A percentile compares a stretch with the other conserved stretches of the same genome.
Conservation (phyloP, 1,140 invertebrate species). For the Drosophila leontia region DNA sequence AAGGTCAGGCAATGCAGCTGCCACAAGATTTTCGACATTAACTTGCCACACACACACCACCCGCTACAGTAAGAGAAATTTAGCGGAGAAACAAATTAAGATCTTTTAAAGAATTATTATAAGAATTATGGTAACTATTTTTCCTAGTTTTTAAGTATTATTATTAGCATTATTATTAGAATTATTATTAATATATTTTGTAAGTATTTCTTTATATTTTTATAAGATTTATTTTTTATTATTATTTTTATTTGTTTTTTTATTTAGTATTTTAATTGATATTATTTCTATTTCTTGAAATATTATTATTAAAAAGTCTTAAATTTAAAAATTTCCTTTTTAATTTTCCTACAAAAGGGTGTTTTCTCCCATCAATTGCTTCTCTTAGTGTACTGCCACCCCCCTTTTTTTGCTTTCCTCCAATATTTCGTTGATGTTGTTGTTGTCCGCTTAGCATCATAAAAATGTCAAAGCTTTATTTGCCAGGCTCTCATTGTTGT, state of each 20-base stretch:
- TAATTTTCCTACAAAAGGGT: accelerated
- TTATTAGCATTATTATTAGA: background rate
- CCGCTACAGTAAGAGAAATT: background rate
- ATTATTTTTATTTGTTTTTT: background rate
- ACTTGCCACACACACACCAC: constrained; percentile 51
- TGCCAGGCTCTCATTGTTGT: constrained; percentile 59
- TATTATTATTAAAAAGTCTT: background rate
- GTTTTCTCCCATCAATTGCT: accelerated
- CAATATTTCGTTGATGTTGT: constrained; percentile 13
- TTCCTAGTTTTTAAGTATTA: background rate
- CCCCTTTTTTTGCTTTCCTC: background rate
- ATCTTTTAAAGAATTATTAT: background rate
- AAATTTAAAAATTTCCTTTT: background rate
- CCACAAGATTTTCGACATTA: constrained; percentile 67
- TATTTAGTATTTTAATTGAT: background rate
- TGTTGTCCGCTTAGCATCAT: constrained; percentile 75
- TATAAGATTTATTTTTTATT: background rate
- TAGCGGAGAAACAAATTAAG: accelerated
- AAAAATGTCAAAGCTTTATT: constrained; percentile 84
- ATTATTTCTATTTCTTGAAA: background rate
- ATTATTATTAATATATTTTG: background rate
- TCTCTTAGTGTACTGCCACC: background rate
- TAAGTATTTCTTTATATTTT: too few relatives aligned
- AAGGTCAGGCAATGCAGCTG: constrained; percentile 71
- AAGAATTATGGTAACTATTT: background rate